Evolutionary conservation across 2,888 invertebrate species (phyloP).

Genomic region (Myathropa florea): DNA sequence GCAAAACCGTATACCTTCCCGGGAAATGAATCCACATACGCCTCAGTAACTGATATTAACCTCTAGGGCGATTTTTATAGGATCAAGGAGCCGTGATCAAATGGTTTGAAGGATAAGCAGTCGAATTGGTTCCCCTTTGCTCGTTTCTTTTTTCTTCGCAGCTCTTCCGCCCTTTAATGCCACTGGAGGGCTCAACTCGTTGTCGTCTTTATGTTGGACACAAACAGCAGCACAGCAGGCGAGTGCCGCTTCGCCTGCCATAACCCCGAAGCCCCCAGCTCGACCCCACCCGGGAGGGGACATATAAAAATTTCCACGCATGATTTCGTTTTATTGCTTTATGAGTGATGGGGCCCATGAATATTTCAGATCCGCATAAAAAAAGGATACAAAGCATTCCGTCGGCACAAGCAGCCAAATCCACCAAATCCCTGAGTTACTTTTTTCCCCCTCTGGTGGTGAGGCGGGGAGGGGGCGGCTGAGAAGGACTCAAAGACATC

Average conservation of each 20-base stretch:
- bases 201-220: constrained; percentile 36
- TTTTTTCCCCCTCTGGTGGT: background rate
- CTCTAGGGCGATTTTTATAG: constrained; percentile 61
- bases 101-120: constrained; percentile 23
- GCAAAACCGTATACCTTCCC: constrained; percentile 24
- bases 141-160: background rate
- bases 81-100: constrained; percentile 42
- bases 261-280: constrained; percentile 26
- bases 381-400: constrained; percentile 26
- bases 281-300: constrained; percentile 28
- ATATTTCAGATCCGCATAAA: constrained; percentile 69
- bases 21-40: constrained; percentile 60
- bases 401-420: constrained; percentile 28
- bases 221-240: constrained; percentile 17
- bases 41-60: constrained; percentile 67
- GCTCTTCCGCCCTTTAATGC: constrained; percentile 27
- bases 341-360: constrained; percentile 74
- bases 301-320: constrained; percentile 80
- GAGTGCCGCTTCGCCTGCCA: constrained; percentile 9
- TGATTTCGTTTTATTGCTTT: constrained; percentile 80
- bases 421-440: constrained; percentile 52
- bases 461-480: background rate
- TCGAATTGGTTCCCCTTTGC: background rate
- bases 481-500: constrained; percentile 4
- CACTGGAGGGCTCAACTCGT: constrained; percentile 31